Conservation (phyloP, 2,888 invertebrate genomes). For the Deilephila porcellus region DNA sequence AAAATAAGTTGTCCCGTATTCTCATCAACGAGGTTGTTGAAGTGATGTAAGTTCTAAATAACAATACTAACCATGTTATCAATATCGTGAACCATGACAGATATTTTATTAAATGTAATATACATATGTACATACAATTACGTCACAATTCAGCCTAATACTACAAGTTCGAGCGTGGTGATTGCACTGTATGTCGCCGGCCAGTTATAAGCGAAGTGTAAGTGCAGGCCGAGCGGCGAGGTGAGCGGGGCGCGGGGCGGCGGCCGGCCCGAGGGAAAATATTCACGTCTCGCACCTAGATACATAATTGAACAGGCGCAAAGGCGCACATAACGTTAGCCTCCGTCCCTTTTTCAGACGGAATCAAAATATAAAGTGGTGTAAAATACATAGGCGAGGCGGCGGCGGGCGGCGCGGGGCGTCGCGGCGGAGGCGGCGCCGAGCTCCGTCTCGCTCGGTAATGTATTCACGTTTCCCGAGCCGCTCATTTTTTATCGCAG, state of each 20-base stretch:
- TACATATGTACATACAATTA: no score
- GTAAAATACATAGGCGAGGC: constrained; percentile 64
- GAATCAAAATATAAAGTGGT: constrained; percentile 74
- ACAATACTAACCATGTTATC: no score
- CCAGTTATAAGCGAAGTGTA: no score
- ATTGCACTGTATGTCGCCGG: no score
- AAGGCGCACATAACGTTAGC: constrained; percentile 57
- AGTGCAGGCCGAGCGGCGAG: constrained; percentile 10
- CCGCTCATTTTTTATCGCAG: constrained; percentile 84
- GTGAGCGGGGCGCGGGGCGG: constrained; percentile 30
- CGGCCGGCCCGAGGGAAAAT: constrained; percentile 17
- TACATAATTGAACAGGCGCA: constrained; percentile 67
- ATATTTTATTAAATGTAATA: no score
- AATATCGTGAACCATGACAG: no score
- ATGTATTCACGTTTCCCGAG: constrained; percentile 82
- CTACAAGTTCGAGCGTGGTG: neutral
- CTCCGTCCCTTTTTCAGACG: constrained; percentile 69
- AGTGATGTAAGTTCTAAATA: no score
- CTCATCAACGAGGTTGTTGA: no score
- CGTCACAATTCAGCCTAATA: no score
- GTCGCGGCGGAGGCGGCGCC: constrained; percentile 52
- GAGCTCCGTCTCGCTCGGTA: constrained; percentile 71
- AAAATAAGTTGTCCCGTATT: no score
- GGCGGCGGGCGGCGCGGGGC: constrained; percentile 48
- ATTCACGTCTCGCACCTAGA: constrained; percentile 39